A percentile compares a stretch with the other conserved stretches of the same genome.
Evolutionary conservation across 92 coral and sea anemone genomes (phyloP).

Genomic region (Siderastrea radians): DNA sequence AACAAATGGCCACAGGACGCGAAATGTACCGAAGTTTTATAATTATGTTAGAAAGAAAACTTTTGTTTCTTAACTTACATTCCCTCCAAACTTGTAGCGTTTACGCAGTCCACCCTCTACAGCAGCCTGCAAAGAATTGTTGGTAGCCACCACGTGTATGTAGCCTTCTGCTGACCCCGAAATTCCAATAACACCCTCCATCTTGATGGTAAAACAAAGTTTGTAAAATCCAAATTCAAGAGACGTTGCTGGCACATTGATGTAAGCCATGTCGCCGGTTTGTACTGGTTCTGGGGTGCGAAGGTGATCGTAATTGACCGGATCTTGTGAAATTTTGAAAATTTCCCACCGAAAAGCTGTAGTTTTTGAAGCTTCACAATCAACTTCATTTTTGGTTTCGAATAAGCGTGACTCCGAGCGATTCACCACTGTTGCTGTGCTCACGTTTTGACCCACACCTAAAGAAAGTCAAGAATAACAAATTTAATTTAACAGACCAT

Average conservation of each 20-base stretch:
- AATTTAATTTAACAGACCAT: not conserved
- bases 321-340: conserved; percentile 29
- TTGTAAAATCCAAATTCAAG: conserved; percentile 78
- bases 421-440: conserved; percentile 24
- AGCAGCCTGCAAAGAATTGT: conserved; percentile 13
- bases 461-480: not conserved
- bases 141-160: conserved; percentile 66
- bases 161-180: conserved; percentile 55
- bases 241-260: conserved; percentile 38
- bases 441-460: conserved; percentile 51
- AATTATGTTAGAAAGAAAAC: too few relatives aligned
- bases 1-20: too few relatives aligned
- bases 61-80: conserved; percentile 5
- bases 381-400: conserved; percentile 47
- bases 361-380: conserved; percentile 77
- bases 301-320: conserved; percentile 7
- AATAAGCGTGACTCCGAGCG: conserved; percentile 63
- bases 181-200: conserved; percentile 71
- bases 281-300: not conserved
- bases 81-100: conserved; percentile 40
- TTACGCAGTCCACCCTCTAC: conserved; percentile 30
- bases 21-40: too few relatives aligned
- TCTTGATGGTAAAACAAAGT: conserved; percentile 61
- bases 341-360: conserved; percentile 78
- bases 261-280: conserved; percentile 28